Conservation (phyloP, 2,113 vertebrate species). For the Galeopterus variegatus region DNA sequence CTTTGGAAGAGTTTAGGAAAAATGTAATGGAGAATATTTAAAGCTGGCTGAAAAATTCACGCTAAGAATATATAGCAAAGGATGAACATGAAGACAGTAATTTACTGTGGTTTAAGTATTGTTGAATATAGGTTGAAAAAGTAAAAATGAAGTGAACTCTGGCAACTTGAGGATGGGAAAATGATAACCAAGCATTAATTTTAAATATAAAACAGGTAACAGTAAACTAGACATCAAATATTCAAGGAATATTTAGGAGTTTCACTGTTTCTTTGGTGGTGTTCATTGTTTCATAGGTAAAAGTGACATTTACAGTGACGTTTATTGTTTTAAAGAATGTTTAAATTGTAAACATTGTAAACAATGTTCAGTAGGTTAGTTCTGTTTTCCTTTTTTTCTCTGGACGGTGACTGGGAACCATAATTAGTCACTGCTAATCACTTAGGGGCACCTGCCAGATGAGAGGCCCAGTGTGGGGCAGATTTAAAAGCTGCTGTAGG, state of each 20-base stretch:
- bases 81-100: not conserved
- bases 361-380: not conserved
- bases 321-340: constrained; percentile 24
- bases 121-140: not conserved
- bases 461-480: constrained; percentile 66
- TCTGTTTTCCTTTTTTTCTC: not conserved
- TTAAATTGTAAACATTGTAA: constrained; percentile 4
- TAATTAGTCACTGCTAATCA: constrained; percentile 74
- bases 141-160: not conserved
- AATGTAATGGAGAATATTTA: not conserved
- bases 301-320: not conserved
- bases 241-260: not conserved
- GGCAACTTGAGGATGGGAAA: not conserved
- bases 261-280: not conserved
- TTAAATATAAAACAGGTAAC: not conserved
- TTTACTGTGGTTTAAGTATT: not conserved
- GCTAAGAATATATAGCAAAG: not conserved
- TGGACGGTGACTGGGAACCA: not conserved
- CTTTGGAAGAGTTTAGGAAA: constrained; percentile 13
- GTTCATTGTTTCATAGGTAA: not conserved
- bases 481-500: constrained; percentile 67
- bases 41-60: not conserved
- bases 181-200: not conserved
- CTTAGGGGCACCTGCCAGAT: constrained; percentile 37
- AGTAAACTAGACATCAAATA: not conserved